These are phyloP conservation scores for Ptychodera flava DNA, from an alignment of 35 echinoderm and acorn worm genomes.

Conservation along the genomic window DNA sequence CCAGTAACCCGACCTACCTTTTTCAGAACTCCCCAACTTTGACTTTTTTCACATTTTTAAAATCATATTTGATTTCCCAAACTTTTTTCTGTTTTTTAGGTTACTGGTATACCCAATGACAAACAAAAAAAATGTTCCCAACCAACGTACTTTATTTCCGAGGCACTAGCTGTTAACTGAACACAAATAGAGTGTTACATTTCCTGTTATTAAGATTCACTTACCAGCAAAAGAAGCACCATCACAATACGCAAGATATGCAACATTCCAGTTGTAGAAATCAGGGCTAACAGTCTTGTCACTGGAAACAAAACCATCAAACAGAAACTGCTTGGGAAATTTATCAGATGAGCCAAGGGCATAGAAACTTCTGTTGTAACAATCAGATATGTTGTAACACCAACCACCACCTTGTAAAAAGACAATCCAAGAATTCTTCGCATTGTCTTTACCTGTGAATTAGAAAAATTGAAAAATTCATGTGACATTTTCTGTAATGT, in stretches of 20 bases:
- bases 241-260: neutral
- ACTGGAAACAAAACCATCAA: neutral
- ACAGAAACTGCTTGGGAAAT: neutral
- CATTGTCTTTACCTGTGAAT: too few relatives aligned
- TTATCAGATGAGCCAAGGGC: neutral
- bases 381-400: slow-evolving; percentile 7
- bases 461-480: too few relatives aligned
- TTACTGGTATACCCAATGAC: neutral
- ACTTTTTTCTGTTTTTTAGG: too few relatives aligned
- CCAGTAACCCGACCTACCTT: too few relatives aligned
- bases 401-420: slow-evolving; percentile 5
- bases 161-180: neutral
- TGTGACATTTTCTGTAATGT: too few relatives aligned
- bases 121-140: neutral
- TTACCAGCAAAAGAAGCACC: slow-evolving; percentile 8
- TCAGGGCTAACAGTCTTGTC: neutral
- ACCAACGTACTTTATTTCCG: neutral
- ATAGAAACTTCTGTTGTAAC: neutral
- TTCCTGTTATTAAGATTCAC: neutral
- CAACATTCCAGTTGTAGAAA: slow-evolving; percentile 16
- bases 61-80: too few relatives aligned
- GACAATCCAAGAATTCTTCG: neutral
- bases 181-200: too few relatives aligned
- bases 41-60: too few relatives aligned
- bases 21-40: too few relatives aligned